Percentiles rank a stretch among this genome's conserved stretches.
Conservation (phyloP, 2,113 vertebrate species). For the Phyllostomus hastatus region DNA sequence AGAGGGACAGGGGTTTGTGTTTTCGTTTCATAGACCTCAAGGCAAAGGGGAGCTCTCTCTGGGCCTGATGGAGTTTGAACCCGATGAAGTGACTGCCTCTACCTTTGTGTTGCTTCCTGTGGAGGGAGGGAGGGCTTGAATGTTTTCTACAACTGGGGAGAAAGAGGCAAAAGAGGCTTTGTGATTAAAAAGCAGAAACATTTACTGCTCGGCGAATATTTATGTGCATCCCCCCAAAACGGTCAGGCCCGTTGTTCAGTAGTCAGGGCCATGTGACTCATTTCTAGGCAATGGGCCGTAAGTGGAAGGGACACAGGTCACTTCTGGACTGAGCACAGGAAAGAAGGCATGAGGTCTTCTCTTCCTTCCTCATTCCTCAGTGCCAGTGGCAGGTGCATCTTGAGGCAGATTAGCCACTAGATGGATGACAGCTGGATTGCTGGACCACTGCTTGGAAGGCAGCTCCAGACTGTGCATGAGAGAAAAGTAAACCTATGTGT, state of each 20-base stretch:
- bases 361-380: background rate
- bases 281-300: background rate
- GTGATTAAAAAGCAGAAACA: background rate
- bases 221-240: background rate
- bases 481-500: constrained; percentile 25
- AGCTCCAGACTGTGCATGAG: background rate
- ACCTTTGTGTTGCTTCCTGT: background rate
- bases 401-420: constrained; percentile 4
- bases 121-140: background rate
- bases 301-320: background rate
- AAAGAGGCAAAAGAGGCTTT: background rate
- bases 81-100: background rate
- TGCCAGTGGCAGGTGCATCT: background rate
- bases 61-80: background rate
- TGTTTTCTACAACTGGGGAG: background rate
- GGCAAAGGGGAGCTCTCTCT: background rate
- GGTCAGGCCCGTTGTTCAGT: background rate
- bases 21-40: background rate
- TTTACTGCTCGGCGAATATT: background rate
- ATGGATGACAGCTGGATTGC: constrained; percentile 38
- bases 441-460: background rate
- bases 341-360: background rate
- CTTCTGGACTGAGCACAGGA: background rate
- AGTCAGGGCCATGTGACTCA: background rate
- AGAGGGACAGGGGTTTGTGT: background rate